Conservation (phyloP, 2,797 vertebrate species). For the Mormyrops attenuatus region DNA sequence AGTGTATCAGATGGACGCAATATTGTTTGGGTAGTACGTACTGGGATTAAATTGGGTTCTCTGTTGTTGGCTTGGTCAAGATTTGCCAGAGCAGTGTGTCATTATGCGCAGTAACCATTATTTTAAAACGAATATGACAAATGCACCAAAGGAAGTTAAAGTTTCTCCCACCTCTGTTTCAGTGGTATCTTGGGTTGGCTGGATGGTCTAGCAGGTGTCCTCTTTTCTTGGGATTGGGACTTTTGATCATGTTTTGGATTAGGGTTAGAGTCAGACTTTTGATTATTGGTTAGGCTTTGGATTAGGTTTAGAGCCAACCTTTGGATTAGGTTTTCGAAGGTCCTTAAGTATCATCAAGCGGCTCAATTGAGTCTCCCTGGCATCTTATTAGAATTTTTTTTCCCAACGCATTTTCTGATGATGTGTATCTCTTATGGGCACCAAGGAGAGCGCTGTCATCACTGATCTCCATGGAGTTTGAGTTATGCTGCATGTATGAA, state of each 20-base stretch:
- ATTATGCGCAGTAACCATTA: not conserved
- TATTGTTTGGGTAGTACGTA: not conserved
- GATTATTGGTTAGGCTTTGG: not conserved
- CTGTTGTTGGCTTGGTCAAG: not conserved
- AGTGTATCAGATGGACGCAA: not conserved
- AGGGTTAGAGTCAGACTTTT: not conserved
- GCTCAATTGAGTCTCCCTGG: not conserved
- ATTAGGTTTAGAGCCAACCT: not conserved
- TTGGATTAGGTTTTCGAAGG: not conserved
- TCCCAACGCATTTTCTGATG: not conserved
- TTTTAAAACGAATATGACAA: not conserved
- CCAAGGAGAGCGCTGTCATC: not conserved
- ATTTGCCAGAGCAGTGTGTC: not conserved
- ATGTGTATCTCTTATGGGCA: not conserved
- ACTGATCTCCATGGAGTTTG: not conserved
- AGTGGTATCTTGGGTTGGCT: not conserved
- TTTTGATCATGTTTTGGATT: not conserved
- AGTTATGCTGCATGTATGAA: not conserved
- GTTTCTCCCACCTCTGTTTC: not conserved
- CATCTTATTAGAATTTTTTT: not conserved
- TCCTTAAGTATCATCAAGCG: no score
- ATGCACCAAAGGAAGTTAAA: not conserved
- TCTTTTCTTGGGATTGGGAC: not conserved
- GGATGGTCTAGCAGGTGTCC: not conserved
- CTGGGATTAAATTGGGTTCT: not conserved